These are phyloP conservation scores for Athalia cordata DNA, from an alignment of 2,888 invertebrate genomes.

Conservation along the genomic window DNA sequence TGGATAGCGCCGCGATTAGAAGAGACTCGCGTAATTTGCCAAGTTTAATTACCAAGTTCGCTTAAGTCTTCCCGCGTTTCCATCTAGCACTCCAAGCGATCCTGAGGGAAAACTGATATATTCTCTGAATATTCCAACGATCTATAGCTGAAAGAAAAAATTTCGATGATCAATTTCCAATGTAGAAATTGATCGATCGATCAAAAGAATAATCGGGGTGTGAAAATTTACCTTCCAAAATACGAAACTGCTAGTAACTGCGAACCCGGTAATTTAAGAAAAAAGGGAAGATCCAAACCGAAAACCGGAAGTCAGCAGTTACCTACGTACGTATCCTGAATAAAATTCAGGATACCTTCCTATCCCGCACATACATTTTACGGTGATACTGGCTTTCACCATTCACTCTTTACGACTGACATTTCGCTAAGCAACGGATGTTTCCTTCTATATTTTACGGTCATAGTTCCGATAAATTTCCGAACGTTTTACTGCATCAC, in stretches of 20 bases:
- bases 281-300: too few relatives aligned
- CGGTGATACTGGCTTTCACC: conserved; percentile 16
- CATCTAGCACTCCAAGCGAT: too few relatives aligned
- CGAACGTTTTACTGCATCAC: conserved; percentile 20
- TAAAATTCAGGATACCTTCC: background rate
- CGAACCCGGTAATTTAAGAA: too few relatives aligned
- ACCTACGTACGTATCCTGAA: too few relatives aligned
- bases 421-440: conserved; percentile 39
- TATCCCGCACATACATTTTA: background rate
- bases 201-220: too few relatives aligned
- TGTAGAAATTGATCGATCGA: too few relatives aligned
- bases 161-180: too few relatives aligned
- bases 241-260: too few relatives aligned
- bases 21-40: background rate
- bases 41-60: background rate
- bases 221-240: too few relatives aligned
- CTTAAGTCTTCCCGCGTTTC: background rate
- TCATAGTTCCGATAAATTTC: conserved; percentile 38
- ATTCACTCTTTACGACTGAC: conserved; percentile 35
- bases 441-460: conserved; percentile 36
- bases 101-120: too few relatives aligned
- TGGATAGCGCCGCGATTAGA: background rate
- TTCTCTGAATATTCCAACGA: too few relatives aligned
- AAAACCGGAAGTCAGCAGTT: background rate
- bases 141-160: too few relatives aligned